phyloP scores from a whole-genome alignment of 2,888 invertebrate genomes.

The Andrena flavipes region DNA sequence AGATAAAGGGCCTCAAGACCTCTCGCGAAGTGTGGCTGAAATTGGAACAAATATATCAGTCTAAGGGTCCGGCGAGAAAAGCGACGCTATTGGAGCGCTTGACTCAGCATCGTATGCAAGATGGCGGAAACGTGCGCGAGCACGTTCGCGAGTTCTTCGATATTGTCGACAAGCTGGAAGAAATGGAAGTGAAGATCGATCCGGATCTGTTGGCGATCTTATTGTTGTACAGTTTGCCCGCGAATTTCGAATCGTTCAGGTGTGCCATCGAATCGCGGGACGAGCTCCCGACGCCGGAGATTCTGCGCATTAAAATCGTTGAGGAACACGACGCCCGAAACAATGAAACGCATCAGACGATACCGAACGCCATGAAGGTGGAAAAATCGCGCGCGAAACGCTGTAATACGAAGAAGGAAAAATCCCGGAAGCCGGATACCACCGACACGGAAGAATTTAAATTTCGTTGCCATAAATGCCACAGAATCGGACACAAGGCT shows the following conservation, averaged over 20 bases:
- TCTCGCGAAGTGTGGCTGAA: constrained; percentile 23
- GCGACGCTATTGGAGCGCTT: constrained; percentile 22
- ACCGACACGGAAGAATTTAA: not conserved
- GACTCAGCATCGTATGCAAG: constrained; percentile 22
- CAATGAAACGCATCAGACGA: not conserved
- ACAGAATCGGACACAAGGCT: not conserved
- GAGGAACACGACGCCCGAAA: constrained; percentile 54
- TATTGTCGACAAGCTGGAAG: constrained; percentile 13
- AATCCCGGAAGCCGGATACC: not conserved
- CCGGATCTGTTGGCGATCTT: constrained; percentile 16
- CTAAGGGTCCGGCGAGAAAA: constrained; percentile 21
- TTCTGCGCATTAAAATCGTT: constrained; percentile 57
- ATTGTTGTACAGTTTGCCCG: constrained; percentile 32
- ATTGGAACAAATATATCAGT: constrained; percentile 15
- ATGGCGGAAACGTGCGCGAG: constrained; percentile 12
- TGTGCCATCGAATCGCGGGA: constrained; percentile 63
- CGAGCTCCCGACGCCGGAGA: constrained; percentile 57
- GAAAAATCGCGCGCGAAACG: constrained; percentile 17
- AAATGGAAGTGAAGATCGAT: constrained; percentile 29
- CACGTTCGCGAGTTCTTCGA: constrained; percentile 23
- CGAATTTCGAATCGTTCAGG: constrained; percentile 49
- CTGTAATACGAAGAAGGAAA: not conserved
- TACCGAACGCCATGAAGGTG: constrained; percentile 45
- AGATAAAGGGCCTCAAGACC: not conserved
- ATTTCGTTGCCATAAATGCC: not conserved